These are phyloP conservation scores for Trilocha varians DNA, from an alignment of 2,888 invertebrate species.

Conservation along the genomic window DNA sequence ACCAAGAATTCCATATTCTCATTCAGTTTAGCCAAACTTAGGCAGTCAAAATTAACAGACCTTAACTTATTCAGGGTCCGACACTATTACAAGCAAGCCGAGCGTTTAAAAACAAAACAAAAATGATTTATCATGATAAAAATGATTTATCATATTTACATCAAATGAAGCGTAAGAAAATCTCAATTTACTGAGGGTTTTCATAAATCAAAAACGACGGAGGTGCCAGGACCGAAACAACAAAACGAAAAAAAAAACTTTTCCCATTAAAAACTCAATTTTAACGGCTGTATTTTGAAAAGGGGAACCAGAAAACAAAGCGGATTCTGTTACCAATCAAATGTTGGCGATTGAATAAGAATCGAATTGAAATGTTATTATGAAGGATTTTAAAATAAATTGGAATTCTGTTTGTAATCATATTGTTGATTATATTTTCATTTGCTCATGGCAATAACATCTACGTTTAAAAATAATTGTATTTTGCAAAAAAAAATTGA, in stretches of 20 bases:
- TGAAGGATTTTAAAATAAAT: background rate
- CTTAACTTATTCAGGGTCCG: too few relatives aligned
- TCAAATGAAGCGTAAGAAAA: background rate
- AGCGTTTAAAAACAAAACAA: too few relatives aligned
- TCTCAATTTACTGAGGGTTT: background rate
- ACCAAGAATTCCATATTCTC: too few relatives aligned
- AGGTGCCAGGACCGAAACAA: background rate
- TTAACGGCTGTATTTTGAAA: conserved; percentile 19
- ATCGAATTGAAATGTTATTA: background rate
- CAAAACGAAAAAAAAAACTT: conserved; percentile 13
- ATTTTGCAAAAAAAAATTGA: too few relatives aligned
- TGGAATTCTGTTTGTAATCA: background rate
- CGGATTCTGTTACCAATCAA: background rate
- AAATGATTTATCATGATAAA: too few relatives aligned
- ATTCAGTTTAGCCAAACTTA: too few relatives aligned
- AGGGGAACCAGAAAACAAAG: background rate
- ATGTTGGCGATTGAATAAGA: background rate
- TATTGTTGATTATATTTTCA: too few relatives aligned
- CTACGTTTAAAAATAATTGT: too few relatives aligned
- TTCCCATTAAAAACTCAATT: conserved; percentile 21
- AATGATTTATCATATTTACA: background rate
- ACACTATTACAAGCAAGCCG: too few relatives aligned
- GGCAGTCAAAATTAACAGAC: too few relatives aligned
- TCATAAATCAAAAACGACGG: background rate
- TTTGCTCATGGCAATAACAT: too few relatives aligned